Conservation (phyloP, 2,797 vertebrate species). For the Sandelia bainsii region DNA sequence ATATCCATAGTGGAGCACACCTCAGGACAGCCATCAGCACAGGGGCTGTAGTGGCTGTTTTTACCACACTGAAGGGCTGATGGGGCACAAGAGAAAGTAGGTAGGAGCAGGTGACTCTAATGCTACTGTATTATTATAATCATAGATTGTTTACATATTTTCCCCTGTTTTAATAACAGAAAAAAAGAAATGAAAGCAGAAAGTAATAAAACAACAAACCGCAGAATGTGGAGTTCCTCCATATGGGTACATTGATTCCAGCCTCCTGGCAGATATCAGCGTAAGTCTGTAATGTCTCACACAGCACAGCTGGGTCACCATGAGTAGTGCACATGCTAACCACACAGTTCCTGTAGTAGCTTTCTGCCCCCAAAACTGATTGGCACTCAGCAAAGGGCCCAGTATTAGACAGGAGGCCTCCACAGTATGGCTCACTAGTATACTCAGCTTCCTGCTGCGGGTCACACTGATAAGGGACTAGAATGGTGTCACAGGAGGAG, state of each 20-base stretch:
- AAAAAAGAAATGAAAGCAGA: conserved; percentile 15
- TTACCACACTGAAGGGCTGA: conserved; percentile 82
- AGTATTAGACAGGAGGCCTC: conserved; percentile 77
- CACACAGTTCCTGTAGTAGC: conserved; percentile 86
- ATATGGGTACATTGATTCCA: conserved; percentile 76
- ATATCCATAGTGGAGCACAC: conserved; percentile 77
- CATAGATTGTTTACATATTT: conserved; percentile 1
- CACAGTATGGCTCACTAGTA: conserved; percentile 81
- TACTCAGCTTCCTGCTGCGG: conserved; percentile 76
- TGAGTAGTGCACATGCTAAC: conserved; percentile 83
- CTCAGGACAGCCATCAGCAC: conserved; percentile 83
- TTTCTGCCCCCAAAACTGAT: conserved; percentile 73
- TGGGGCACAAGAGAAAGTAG: neutral
- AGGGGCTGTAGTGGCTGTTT: conserved; percentile 88
- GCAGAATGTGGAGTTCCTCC: conserved; percentile 88
- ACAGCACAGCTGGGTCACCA: conserved; percentile 78
- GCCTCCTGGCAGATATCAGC: conserved; percentile 82
- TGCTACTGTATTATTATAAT: conserved; percentile 13
- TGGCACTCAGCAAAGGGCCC: conserved; percentile 85
- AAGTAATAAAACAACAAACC: conserved; percentile 76
- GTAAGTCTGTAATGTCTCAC: conserved; percentile 80
- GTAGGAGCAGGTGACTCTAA: conserved; percentile 6
- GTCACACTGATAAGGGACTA: conserved; percentile 74
- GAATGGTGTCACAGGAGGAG: conserved; percentile 74
- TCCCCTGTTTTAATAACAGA: conserved; percentile 1